These are phyloP conservation scores for Nematopogon swammerdamellus DNA, from an alignment of 2,888 invertebrate genomes.

Conservation along the genomic window DNA sequence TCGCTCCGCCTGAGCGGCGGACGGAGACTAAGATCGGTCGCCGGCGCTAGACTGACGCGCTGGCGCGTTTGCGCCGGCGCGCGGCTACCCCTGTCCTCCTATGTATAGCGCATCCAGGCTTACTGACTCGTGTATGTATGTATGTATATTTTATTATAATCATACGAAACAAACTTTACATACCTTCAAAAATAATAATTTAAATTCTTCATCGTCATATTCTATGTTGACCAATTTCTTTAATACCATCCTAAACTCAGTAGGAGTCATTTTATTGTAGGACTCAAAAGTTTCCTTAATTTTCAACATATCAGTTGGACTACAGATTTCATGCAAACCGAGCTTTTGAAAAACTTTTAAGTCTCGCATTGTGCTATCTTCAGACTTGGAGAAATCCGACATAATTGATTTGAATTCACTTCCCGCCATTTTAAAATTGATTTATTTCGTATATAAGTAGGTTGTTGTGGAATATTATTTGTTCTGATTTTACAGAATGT, in stretches of 20 bases:
- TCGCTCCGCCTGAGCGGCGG: no score
- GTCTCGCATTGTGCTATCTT: slow-evolving; percentile 23
- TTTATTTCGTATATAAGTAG: no score
- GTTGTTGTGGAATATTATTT: no score
- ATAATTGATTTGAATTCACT: slow-evolving; percentile 30
- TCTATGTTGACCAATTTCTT: slow-evolving; percentile 38
- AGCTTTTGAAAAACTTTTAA: slow-evolving; percentile 24
- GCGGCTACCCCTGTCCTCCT: no score
- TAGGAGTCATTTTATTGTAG: slow-evolving; percentile 33
- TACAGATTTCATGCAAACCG: slow-evolving; percentile 38
- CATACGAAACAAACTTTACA: no score
- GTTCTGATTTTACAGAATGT: no score
- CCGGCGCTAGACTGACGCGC: no score
- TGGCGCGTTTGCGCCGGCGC: no score
- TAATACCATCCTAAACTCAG: slow-evolving; percentile 37
- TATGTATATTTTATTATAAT: no score
- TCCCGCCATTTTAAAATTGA: slow-evolving; percentile 15
- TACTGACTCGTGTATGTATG: no score
- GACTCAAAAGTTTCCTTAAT: slow-evolving; percentile 42
- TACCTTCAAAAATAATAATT: slow-evolving; percentile 62
- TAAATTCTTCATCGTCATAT: slow-evolving; percentile 57
- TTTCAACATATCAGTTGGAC: slow-evolving; percentile 37
- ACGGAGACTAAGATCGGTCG: no score
- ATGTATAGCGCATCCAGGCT: no score
- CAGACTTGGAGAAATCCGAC: slow-evolving; percentile 30